These are phyloP conservation scores for Mechanitis mazaeus DNA, from an alignment of 2,888 invertebrate genomes.

Conservation along the genomic window DNA sequence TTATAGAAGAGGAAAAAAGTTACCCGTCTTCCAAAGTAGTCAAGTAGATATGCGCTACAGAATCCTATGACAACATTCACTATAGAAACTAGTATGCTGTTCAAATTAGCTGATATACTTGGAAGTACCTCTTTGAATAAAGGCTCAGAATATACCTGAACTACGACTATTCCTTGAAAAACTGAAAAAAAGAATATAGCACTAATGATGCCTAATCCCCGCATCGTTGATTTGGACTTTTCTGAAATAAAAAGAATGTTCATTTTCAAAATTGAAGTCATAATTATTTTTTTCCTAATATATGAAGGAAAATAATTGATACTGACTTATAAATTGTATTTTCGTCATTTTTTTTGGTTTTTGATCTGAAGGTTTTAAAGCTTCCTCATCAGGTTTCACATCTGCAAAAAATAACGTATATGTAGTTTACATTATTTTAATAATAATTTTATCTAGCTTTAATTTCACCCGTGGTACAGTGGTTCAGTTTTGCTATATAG, in stretches of 20 bases:
- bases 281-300: background rate
- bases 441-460: too few species aligned
- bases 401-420: conserved; percentile 31
- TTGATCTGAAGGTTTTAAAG: conserved; percentile 32
- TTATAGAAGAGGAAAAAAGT: conserved; percentile 7
- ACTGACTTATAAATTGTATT: conserved; percentile 53
- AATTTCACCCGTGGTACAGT: too few species aligned
- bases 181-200: conserved; percentile 43
- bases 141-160: conserved; percentile 59
- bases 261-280: too few species aligned
- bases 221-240: conserved; percentile 48
- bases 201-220: conserved; percentile 40
- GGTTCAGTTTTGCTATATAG: too few species aligned
- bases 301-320: background rate
- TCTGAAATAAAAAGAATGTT: conserved; percentile 35
- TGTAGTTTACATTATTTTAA: background rate
- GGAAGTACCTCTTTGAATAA: conserved; percentile 54
- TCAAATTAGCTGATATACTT: conserved; percentile 45
- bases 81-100: conserved; percentile 48
- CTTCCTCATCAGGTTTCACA: conserved; percentile 37
- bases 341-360: conserved; percentile 38
- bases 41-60: conserved; percentile 50
- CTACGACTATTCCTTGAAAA: conserved; percentile 54
- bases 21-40: conserved; percentile 53
- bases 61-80: conserved; percentile 42